Percentiles rank a stretch among this genome's conserved stretches.
These are phyloP conservation scores for Sebastes fasciatus DNA, from an alignment of 2,113 vertebrate genomes.

Conservation along the genomic window DNA sequence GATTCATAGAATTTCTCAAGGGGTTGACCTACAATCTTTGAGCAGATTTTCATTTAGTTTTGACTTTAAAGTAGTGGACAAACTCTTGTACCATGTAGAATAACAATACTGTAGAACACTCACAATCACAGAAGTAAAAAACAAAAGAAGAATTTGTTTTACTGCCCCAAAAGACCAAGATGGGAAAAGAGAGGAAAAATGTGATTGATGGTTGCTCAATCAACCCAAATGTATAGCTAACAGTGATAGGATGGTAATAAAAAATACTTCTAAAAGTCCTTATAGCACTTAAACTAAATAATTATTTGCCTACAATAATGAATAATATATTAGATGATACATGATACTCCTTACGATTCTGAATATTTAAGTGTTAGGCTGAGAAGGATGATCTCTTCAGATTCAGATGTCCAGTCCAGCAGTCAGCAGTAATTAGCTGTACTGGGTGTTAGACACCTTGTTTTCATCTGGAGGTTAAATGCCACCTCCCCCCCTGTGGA, in stretches of 20 bases:
- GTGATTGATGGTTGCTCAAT: background rate
- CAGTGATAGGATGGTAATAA: background rate
- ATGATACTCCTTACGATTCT: background rate
- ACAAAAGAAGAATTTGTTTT: too few relatives aligned
- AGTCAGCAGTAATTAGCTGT: constrained; percentile 69
- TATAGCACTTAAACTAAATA: background rate
- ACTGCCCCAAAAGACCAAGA: too few relatives aligned
- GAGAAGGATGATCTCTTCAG: background rate
- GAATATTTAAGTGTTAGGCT: background rate
- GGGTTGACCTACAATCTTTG: too few relatives aligned
- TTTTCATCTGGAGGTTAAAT: constrained; percentile 71
- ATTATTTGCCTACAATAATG: background rate
- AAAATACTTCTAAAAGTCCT: background rate
- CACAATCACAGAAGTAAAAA: too few relatives aligned
- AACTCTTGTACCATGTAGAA: too few relatives aligned
- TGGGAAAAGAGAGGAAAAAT: background rate
- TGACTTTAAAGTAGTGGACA: too few relatives aligned
- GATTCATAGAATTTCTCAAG: too few relatives aligned
- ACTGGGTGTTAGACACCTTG: constrained; percentile 54
- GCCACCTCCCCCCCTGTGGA: constrained; percentile 47
- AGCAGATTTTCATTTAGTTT: too few relatives aligned
- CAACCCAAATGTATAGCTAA: background rate
- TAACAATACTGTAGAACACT: too few relatives aligned
- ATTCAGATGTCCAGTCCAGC: constrained; percentile 16
- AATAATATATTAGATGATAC: background rate